These are phyloP conservation scores for Silurus meridionalis DNA, from an alignment of 2,113 vertebrate species.

Conservation along the genomic window DNA sequence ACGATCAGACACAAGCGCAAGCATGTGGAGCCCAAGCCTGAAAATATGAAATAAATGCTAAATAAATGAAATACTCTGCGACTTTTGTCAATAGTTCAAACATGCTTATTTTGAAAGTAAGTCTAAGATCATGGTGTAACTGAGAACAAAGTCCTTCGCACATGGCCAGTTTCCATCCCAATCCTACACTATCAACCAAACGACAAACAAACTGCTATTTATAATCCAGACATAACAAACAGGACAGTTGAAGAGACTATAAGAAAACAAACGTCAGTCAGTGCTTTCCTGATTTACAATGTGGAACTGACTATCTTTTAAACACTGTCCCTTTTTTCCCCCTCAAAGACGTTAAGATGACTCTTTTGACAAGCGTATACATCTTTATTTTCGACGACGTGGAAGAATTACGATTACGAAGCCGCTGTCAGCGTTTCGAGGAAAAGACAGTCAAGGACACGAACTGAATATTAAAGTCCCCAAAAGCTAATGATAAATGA, in stretches of 20 bases:
- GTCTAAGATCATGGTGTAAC: background rate
- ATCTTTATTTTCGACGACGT: conserved; percentile 55
- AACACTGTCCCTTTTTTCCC: conserved; percentile 1
- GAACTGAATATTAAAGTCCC: background rate
- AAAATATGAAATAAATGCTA: no score
- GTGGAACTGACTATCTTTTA: conserved; percentile 45
- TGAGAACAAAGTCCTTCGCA: background rate
- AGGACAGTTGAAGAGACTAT: background rate
- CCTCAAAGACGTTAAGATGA: conserved; percentile 35
- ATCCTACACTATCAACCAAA: background rate
- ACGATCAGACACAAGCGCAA: background rate
- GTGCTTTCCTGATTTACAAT: background rate
- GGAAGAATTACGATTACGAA: background rate
- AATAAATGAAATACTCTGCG: background rate
- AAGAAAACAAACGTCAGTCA: conserved; percentile 57
- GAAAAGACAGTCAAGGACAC: conserved; percentile 2
- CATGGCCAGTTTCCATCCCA: conserved; percentile 5
- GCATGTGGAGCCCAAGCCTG: background rate
- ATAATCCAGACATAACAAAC: conserved; percentile 28
- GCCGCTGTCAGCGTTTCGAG: background rate
- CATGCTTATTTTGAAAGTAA: background rate
- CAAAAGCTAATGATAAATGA: background rate
- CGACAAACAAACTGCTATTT: conserved; percentile 37
- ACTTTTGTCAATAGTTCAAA: background rate
- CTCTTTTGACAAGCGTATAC: conserved; percentile 61